Percentiles rank a stretch among this genome's conserved stretches.
These are phyloP conservation scores for Antrozous pallidus DNA, from an alignment of 2,797 vertebrate species.

Conservation along the genomic window DNA sequence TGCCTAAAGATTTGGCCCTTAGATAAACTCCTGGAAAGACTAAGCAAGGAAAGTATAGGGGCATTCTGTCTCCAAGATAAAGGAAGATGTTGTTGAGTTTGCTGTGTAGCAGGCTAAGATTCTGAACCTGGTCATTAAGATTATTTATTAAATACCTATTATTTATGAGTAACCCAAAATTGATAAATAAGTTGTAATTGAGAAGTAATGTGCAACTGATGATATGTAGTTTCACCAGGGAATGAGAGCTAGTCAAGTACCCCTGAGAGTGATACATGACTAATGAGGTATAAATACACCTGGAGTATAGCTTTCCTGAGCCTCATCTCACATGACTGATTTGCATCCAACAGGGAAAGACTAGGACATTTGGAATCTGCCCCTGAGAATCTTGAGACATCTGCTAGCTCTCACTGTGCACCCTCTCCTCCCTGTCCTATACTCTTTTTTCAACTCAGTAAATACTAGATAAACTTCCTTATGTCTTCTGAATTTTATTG, in stretches of 20 bases:
- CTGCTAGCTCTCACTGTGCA: neutral
- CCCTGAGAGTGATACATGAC: neutral
- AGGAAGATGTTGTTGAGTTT: neutral
- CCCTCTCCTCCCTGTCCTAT: neutral
- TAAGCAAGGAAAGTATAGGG: neutral
- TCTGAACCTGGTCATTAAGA: neutral
- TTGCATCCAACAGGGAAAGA: neutral
- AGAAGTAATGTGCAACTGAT: neutral
- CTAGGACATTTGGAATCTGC: neutral
- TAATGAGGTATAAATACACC: neutral
- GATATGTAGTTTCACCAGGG: neutral
- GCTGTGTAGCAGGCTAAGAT: neutral
- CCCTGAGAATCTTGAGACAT: neutral
- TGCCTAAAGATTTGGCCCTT: neutral
- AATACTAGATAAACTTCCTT: neutral
- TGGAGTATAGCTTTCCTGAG: neutral
- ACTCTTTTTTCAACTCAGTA: neutral
- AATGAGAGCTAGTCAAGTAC: neutral
- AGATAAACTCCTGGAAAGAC: neutral
- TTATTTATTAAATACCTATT: constrained; percentile 2
- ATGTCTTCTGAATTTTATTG: neutral
- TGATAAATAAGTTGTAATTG: neutral
- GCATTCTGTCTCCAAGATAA: neutral
- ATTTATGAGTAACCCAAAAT: neutral
- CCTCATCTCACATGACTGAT: neutral